Evolutionary conservation across 2,888 invertebrate species (phyloP), one percentile per base, ranked within the genome.

Genomic region (Sesia bembeciformis): DNA sequence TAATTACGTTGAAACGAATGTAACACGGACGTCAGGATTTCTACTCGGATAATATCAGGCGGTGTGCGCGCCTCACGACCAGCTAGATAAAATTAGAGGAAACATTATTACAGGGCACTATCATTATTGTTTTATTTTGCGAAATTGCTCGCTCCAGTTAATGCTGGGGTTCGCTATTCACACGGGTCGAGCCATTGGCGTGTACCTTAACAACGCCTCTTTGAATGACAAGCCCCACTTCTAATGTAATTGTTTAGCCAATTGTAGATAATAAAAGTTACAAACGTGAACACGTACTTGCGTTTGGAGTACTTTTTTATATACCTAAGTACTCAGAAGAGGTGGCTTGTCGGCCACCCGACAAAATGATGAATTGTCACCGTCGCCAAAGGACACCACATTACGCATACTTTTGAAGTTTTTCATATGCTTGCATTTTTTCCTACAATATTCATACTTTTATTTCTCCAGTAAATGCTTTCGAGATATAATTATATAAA

Each of bases 51-150:
- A 57, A 57, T 59, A 56, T 57, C 54, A 54, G 51, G 46, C 56
- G 49, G 51, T 41, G 49, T 55, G 55, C 40, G 56, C 57, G 57
- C 58, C 54, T 70, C 74, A 72, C 72, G 70, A 76, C 60, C 62
- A 52, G 59, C 56, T 60, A 64, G 62, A 67, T 70, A 67, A 74
- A 78, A 77, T 76, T 78, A 74, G 68, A 79, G 76, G 75, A 75
- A 78, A 72, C 74, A 68, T 75, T 69, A 76, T 74, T 70, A 65
- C 69, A 65, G 65, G 62, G 60, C 74, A 76, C 76, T 77, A 77
- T 80, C 74, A 82, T 81, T 81, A 81, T 81, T 75, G 79, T 81
- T 81, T 81, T 77, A 81, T 81, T 46, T 81, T 80, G 73, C 77
- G 70, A 81, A 80, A 81, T 81, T 75, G 76, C 78, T 72, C 68